Conservation (phyloP, 1,140 invertebrate genomes). For the Aphis craccivora region DNA sequence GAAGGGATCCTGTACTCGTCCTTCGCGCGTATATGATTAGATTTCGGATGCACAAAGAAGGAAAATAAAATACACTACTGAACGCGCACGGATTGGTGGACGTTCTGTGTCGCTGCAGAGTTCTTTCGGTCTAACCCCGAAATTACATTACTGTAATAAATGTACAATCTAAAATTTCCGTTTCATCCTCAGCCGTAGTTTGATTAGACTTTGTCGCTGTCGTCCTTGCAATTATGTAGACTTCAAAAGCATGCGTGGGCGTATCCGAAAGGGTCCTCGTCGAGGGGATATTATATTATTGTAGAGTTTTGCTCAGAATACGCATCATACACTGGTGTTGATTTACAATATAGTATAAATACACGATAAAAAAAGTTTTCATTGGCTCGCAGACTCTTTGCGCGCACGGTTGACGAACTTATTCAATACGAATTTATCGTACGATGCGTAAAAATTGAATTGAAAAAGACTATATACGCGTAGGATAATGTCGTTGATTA, state of each 20-base stretch:
- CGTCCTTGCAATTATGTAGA: background rate
- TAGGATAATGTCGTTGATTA: background rate
- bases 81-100: no score
- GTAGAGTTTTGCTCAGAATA: background rate
- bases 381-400: background rate
- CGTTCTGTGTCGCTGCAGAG: background rate
- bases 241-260: background rate
- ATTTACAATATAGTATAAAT: no score
- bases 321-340: background rate
- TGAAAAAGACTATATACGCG: background rate
- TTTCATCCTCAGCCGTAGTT: background rate
- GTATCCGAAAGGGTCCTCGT: background rate
- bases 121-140: background rate
- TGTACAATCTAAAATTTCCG: background rate
- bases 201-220: background rate
- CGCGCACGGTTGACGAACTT: background rate
- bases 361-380: background rate
- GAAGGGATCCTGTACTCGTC: background rate
- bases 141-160: background rate
- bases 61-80: background rate
- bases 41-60: background rate
- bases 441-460: background rate
- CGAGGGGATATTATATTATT: background rate
- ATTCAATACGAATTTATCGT: background rate
- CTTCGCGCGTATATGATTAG: background rate